phyloP scores from a whole-genome alignment of 2,797 vertebrate genomes.

The Geotrypetes seraphini region DNA sequence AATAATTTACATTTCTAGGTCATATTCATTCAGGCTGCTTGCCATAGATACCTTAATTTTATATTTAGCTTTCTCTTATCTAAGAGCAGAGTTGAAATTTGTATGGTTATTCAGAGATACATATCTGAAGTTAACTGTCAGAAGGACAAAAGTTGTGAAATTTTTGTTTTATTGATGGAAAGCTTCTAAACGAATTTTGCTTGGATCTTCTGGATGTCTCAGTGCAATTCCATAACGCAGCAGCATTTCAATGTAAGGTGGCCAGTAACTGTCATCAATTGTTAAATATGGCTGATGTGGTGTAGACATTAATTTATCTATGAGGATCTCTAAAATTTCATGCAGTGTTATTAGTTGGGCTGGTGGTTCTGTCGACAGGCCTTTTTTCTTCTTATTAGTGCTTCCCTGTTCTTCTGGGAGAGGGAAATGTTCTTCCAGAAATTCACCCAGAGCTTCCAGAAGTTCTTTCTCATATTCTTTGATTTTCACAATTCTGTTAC shows the following conservation, averaged over 20 bases:
- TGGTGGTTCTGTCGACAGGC: conserved; percentile 4
- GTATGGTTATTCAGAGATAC: no score
- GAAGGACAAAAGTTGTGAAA: neutral
- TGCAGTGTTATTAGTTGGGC: conserved; percentile 25
- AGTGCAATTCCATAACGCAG: conserved; percentile 72
- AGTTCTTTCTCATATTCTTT: conserved; percentile 27
- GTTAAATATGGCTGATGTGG: conserved; percentile 83
- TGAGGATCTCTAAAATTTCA: conserved; percentile 66
- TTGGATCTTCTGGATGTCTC: conserved; percentile 79
- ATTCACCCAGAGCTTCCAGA: conserved; percentile 21
- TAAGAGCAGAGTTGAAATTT: no score
- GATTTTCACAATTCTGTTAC: conserved; percentile 15
- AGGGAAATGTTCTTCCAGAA: conserved; percentile 49
- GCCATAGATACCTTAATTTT: no score
- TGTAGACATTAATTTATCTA: conserved; percentile 56
- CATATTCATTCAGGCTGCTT: no score
- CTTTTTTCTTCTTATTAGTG: conserved; percentile 25
- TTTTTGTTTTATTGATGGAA: conserved; percentile 47
- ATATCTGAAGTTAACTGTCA: neutral
- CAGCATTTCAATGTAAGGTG: conserved; percentile 81
- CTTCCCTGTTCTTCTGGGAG: conserved; percentile 5
- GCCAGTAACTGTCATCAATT: conserved; percentile 70
- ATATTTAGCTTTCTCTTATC: no score
- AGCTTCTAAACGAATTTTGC: conserved; percentile 74
- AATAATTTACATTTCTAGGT: no score